A percentile compares a stretch with the other conserved stretches of the same genome.
phyloP scores from a whole-genome alignment of 2,113 vertebrate species.

The Myotis yumanensis region DNA sequence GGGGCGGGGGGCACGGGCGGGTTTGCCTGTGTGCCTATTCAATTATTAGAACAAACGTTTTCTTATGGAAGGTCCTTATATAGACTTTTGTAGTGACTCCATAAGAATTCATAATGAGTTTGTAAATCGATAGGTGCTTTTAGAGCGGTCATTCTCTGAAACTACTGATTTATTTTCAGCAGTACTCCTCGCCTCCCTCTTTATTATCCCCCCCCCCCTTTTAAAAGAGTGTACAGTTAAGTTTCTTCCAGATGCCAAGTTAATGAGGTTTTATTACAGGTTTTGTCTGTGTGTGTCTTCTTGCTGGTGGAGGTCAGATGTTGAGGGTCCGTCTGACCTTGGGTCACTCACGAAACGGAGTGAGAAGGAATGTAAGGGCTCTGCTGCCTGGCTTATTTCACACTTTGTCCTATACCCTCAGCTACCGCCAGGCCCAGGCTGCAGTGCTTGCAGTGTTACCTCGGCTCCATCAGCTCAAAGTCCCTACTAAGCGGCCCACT shows the following conservation, averaged over 20 bases:
- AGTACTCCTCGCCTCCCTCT: neutral
- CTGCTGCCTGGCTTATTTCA: neutral
- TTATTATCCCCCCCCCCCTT: neutral
- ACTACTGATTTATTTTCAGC: neutral
- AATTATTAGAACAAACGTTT: neutral
- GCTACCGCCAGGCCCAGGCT: constrained; percentile 95
- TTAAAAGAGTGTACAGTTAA: neutral
- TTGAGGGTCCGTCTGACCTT: neutral
- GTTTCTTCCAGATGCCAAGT: constrained; percentile 6
- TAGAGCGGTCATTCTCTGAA: constrained; percentile 23
- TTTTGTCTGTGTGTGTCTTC: neutral
- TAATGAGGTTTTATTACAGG: neutral
- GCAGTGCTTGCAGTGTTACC: constrained; percentile 92
- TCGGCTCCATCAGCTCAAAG: constrained; percentile 85
- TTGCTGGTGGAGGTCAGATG: constrained; percentile 6
- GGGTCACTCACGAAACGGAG: neutral
- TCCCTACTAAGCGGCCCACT: constrained; percentile 91
- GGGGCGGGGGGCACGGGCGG: too few relatives aligned
- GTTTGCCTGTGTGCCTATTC: neutral
- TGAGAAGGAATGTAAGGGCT: neutral
- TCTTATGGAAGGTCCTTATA: neutral
- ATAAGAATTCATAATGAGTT: neutral
- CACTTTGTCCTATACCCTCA: constrained; percentile 69
- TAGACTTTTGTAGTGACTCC: neutral
- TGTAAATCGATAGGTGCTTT: neutral